phyloP scores from a whole-genome alignment of 2,888 invertebrate genomes.

The Cremastobaeus sp. region DNA sequence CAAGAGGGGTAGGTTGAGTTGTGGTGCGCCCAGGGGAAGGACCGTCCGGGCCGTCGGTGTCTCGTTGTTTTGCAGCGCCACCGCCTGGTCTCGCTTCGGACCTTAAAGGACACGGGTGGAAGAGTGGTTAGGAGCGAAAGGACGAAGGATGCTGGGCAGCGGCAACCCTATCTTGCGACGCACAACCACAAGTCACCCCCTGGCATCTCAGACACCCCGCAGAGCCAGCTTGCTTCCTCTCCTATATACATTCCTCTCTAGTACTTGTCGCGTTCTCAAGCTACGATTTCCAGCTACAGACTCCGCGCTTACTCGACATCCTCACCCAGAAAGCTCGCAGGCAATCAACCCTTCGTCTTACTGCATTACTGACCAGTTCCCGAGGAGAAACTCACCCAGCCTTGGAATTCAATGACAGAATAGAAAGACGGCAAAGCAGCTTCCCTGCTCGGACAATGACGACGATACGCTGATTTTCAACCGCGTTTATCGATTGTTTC shows the following conservation, averaged over 20 bases:
- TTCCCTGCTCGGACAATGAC: conserved; percentile 23
- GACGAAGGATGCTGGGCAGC: conserved; percentile 64
- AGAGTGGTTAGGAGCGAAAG: conserved; percentile 60
- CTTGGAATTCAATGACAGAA: conserved; percentile 56
- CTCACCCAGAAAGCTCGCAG: conserved; percentile 70
- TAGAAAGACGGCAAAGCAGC: conserved; percentile 28
- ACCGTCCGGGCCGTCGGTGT: too few relatives aligned
- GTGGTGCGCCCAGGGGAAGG: too few relatives aligned
- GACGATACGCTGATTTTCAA: conserved; percentile 40
- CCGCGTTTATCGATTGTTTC: conserved; percentile 34
- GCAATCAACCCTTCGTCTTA: conserved; percentile 75
- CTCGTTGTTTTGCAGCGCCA: too few relatives aligned
- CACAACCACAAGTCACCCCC: conserved; percentile 76
- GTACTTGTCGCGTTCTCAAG: conserved; percentile 66
- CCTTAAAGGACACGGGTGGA: conserved; percentile 71
- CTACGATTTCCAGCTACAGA: conserved; percentile 59
- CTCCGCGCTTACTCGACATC: conserved; percentile 51
- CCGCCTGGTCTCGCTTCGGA: conserved; percentile 58
- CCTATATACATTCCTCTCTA: conserved; percentile 64
- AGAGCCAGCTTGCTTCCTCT: conserved; percentile 59
- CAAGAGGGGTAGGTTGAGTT: too few relatives aligned
- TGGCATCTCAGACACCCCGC: conserved; percentile 63
- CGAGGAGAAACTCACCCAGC: conserved; percentile 33
- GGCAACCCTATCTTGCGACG: conserved; percentile 76
- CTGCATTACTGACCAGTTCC: conserved; percentile 72